These are phyloP conservation scores for Serinus canaria DNA, from an alignment of 2,113 vertebrate species.

Conservation along the genomic window DNA sequence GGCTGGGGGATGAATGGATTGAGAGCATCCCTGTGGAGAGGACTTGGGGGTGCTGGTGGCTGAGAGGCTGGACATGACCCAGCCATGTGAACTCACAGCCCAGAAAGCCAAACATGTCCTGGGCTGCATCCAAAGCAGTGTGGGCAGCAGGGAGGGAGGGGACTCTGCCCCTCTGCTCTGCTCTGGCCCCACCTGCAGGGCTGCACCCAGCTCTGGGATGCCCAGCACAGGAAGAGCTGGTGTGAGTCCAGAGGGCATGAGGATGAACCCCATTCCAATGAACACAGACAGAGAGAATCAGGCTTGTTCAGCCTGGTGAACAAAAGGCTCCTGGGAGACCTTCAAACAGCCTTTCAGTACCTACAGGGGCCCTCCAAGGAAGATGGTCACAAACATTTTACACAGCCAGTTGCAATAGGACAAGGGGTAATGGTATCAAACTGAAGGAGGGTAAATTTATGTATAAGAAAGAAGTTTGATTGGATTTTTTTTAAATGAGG, in stretches of 20 bases:
- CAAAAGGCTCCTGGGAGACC: neutral
- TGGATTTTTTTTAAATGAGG: neutral
- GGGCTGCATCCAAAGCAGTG: neutral
- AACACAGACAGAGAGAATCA: neutral
- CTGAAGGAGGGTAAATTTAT: neutral
- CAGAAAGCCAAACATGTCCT: neutral
- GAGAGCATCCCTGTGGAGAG: neutral
- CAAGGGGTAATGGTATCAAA: neutral
- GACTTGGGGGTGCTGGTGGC: accelerated
- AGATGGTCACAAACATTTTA: neutral
- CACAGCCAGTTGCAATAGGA: neutral
- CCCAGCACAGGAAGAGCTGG: neutral
- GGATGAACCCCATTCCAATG: neutral
- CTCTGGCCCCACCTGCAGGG: neutral
- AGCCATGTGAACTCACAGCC: neutral
- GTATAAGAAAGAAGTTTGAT: neutral
- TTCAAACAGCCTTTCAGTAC: neutral
- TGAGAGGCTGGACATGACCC: neutral
- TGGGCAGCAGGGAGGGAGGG: neutral
- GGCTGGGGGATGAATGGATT: accelerated
- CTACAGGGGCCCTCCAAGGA: neutral
- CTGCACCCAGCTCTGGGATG: no score
- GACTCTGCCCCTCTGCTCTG: neutral
- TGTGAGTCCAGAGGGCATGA: neutral
- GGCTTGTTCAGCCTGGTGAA: neutral